phyloP scores from a whole-genome alignment of 2,888 invertebrate species.

The Phania funesta region DNA sequence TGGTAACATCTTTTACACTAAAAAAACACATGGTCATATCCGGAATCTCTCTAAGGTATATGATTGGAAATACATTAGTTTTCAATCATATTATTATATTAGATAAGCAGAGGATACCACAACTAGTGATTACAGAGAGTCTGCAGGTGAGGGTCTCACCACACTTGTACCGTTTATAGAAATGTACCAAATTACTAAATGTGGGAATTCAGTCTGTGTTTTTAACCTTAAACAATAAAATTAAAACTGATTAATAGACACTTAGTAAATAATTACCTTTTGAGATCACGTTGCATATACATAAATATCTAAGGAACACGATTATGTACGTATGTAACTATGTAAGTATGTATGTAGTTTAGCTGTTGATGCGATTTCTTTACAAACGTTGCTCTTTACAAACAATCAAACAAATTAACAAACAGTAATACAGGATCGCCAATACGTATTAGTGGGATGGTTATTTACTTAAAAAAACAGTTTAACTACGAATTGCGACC shows the following conservation, averaged over 20 bases:
- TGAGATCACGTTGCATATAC: neutral
- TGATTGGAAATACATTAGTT: too few relatives aligned
- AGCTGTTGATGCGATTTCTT: conserved; percentile 17
- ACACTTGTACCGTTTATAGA: too few relatives aligned
- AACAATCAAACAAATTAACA: conserved; percentile 28
- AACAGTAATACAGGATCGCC: neutral
- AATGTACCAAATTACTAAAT: too few relatives aligned
- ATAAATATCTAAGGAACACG: neutral
- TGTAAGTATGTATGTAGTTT: conserved; percentile 20
- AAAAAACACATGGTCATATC: too few relatives aligned
- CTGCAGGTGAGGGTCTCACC: too few relatives aligned
- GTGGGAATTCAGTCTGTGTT: neutral
- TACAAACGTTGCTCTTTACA: conserved; percentile 31
- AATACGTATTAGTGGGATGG: neutral
- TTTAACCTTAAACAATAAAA: neutral
- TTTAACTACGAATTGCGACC: neutral
- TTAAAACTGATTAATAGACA: neutral
- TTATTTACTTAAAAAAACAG: neutral
- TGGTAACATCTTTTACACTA: too few relatives aligned
- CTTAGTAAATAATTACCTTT: conserved; percentile 37
- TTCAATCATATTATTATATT: too few relatives aligned
- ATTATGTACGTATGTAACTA: conserved; percentile 9
- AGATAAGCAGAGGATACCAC: too few relatives aligned
- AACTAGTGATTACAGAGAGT: too few relatives aligned
- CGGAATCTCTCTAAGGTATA: too few relatives aligned